Evolutionary conservation across 2,797 vertebrate genomes (phyloP), one percentile per base, ranked within the genome.

Genomic region (Anguilla obscura): DNA sequence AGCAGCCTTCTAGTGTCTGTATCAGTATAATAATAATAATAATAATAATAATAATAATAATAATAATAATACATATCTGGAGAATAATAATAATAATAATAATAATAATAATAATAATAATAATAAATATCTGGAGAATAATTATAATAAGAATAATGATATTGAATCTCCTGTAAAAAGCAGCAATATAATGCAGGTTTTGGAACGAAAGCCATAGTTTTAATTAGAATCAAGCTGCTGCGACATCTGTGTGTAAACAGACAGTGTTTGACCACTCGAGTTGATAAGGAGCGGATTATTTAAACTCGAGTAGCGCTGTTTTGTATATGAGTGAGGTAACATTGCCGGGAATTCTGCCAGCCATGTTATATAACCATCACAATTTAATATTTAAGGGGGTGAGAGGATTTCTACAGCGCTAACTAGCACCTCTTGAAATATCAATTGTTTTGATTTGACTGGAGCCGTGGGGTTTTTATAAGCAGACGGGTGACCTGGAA

Each of bases 231-330:
- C 33, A 79, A 24, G 9, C 69, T 33, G 27, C 69, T 71, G n/a
- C 69, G 2, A 36, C 9, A 36, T 76, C 10, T 76, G 71, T 30
- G 9, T 9, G 30, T 91, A 52, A 9, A 90, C 85, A 86, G 36
- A n/a, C 14, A 89, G 52, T 50, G 9, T 45, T 27, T 24, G 56
- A 58, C 56, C 79, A 16, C 56, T 79, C 36, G 30, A 21, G 30
- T 24, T 66, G 45, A 83, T 87, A 36, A 66, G 30, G 60, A 8
- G 27, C 45, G 2, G n/a, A 54, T 14, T 71, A n/a, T 52, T 86
- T 74, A 36, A 12, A 60, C n/a, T 10, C 8, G 27, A 27, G 48
- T 14, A 16, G n/a, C 6, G 14, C 1, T 16, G 16, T 60, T 24
- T n/a, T 30, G 3, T 63, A 18, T 6, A 30, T 54, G 33, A 63